Evolutionary conservation across 2,888 invertebrate genomes (phyloP).

Genomic region (Synergus itoensis): DNA sequence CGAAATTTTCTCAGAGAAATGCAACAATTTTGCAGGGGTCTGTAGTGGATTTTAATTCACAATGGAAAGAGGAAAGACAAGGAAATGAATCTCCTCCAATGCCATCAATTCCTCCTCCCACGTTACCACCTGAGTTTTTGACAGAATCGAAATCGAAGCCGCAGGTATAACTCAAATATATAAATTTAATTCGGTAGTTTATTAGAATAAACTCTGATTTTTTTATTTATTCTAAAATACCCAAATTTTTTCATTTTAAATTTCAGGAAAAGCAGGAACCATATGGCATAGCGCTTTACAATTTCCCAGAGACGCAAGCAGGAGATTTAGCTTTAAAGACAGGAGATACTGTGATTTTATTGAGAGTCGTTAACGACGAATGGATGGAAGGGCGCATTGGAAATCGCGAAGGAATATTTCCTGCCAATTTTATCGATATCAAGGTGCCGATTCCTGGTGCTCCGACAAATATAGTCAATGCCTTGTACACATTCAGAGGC

Average conservation of each 20-base stretch:
- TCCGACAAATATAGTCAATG: constrained; percentile 79
- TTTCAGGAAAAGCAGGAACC: constrained; percentile 76
- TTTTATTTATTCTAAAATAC: not conserved
- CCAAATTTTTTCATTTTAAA: constrained; percentile 1
- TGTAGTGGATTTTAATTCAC: constrained; percentile 33
- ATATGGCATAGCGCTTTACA: constrained; percentile 88
- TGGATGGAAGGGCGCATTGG: constrained; percentile 89
- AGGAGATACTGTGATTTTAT: constrained; percentile 85
- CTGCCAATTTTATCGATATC: constrained; percentile 88
- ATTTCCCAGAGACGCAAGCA: constrained; percentile 86
- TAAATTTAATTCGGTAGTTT: not conserved
- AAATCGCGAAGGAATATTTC: constrained; percentile 89
- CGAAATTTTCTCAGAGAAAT: constrained; percentile 2
- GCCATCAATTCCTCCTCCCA: constrained; percentile 89
- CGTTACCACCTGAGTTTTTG: constrained; percentile 81
- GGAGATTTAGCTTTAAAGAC: constrained; percentile 91
- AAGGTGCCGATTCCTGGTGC: constrained; percentile 83
- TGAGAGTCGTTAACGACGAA: constrained; percentile 86
- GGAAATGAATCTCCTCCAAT: constrained; percentile 85
- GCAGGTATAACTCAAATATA: constrained; percentile 53
- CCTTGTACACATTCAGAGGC: constrained; percentile 86
- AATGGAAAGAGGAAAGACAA: constrained; percentile 57
- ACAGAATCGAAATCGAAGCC: constrained; percentile 63
- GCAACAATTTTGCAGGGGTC: constrained; percentile 17
- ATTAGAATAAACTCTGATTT: not conserved